These are phyloP conservation scores for Watsonalla binaria DNA, from an alignment of 2,888 invertebrate genomes.

Conservation along the genomic window DNA sequence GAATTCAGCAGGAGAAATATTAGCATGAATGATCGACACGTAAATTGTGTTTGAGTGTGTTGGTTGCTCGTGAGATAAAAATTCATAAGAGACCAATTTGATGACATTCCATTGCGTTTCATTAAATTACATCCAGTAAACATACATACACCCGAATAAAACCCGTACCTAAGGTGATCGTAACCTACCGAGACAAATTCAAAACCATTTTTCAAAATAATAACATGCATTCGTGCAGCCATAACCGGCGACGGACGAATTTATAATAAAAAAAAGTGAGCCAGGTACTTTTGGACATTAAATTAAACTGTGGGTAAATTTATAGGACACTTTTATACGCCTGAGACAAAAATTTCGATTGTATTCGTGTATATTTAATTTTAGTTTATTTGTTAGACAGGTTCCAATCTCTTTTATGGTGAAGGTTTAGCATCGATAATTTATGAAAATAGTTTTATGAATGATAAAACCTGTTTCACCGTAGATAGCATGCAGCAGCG, in stretches of 20 bases:
- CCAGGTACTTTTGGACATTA: slow-evolving; percentile 78
- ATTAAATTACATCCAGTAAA: slow-evolving; percentile 15
- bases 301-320: slow-evolving; percentile 78
- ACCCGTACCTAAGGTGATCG: slow-evolving; percentile 27
- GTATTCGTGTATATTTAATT: slow-evolving; percentile 78
- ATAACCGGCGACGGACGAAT: slow-evolving; percentile 70
- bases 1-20: too few relatives aligned
- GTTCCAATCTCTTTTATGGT: slow-evolving; percentile 71
- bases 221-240: slow-evolving; percentile 67
- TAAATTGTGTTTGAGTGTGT: too few relatives aligned
- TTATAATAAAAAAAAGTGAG: slow-evolving; percentile 70
- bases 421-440: slow-evolving; percentile 69
- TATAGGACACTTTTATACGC: slow-evolving; percentile 78
- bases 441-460: slow-evolving; percentile 76
- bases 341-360: slow-evolving; percentile 79
- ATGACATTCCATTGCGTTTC: background rate
- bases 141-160: slow-evolving; percentile 6
- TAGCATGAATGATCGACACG: too few relatives aligned
- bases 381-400: slow-evolving; percentile 76
- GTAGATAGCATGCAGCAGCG: slow-evolving; percentile 23
- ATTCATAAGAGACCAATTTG: too few relatives aligned
- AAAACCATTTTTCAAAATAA: slow-evolving; percentile 75
- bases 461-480: slow-evolving; percentile 63
- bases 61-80: too few relatives aligned
- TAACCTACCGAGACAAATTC: slow-evolving; percentile 56